Evolutionary conservation across 2,113 vertebrate species (phyloP).

Genomic region (Gallinago media): DNA sequence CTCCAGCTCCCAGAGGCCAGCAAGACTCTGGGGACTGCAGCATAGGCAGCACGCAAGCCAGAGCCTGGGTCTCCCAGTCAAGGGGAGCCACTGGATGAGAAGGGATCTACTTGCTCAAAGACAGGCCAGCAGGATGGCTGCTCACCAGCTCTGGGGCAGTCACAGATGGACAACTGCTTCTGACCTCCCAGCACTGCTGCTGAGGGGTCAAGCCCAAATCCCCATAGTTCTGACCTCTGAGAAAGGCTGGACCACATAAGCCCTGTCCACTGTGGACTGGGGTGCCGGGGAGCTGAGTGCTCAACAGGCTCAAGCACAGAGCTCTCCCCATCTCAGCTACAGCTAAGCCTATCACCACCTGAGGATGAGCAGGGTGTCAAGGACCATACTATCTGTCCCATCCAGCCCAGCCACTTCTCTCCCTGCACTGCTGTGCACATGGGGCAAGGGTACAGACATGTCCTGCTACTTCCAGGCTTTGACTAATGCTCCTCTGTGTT

Average conservation of each 20-base stretch:
- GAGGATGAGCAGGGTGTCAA: accelerated
- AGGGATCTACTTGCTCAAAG: neutral
- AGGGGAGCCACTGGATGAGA: neutral
- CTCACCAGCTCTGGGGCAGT: neutral
- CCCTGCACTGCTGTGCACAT: neutral
- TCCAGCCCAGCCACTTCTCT: neutral
- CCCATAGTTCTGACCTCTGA: neutral
- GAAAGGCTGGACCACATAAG: neutral
- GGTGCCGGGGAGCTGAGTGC: neutral
- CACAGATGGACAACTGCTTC: neutral
- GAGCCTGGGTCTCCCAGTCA: neutral
- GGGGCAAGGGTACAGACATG: too few relatives aligned
- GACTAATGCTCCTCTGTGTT: neutral
- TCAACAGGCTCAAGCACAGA: neutral
- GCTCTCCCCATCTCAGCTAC: neutral
- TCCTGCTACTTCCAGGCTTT: neutral
- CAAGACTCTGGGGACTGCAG: neutral
- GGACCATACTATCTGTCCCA: neutral
- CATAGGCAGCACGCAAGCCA: neutral
- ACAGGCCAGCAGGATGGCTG: neutral
- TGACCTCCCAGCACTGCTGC: neutral
- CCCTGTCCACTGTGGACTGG: neutral
- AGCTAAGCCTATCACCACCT: neutral
- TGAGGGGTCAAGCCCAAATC: neutral
- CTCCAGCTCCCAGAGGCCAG: neutral